phyloP scores from a whole-genome alignment of 2,888 invertebrate genomes.

The Troides oblongomaculatus region DNA sequence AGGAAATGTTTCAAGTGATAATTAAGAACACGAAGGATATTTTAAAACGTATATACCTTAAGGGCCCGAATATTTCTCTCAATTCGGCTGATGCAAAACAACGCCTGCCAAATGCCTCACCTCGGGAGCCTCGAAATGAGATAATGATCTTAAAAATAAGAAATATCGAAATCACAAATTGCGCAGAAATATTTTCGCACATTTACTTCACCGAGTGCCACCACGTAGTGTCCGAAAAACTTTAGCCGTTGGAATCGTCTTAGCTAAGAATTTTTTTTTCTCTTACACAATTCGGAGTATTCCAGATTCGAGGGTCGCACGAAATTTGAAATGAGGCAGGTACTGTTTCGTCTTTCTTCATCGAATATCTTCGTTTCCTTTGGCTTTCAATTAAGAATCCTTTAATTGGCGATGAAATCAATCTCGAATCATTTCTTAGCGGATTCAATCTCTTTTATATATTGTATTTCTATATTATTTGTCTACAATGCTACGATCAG shows the following conservation, averaged over 20 bases:
- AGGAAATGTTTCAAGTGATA: not conserved
- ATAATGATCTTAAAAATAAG: slow-evolving; percentile 29
- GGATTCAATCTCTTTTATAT: too few species aligned
- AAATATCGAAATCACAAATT: slow-evolving; percentile 28
- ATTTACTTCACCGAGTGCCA: slow-evolving; percentile 18
- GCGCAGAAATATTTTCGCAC: slow-evolving; percentile 28
- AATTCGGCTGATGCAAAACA: slow-evolving; percentile 20
- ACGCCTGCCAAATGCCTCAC: slow-evolving; percentile 21
- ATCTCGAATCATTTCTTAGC: not conserved
- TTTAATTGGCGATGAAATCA: slow-evolving; percentile 7
- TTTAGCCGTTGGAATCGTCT: slow-evolving; percentile 14
- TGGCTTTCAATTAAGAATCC: not conserved
- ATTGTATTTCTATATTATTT: too few species aligned
- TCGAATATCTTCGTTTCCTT: not conserved
- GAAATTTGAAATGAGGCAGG: slow-evolving; percentile 17
- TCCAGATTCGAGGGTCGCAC: slow-evolving; percentile 13
- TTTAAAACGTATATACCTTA: slow-evolving; percentile 1
- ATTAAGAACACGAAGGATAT: not conserved
- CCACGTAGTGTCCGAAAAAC: slow-evolving; percentile 27
- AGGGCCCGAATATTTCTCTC: slow-evolving; percentile 7
- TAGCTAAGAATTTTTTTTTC: slow-evolving; percentile 14
- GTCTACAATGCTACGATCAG: too few species aligned
- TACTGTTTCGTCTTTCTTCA: slow-evolving; percentile 2
- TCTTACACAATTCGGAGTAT: slow-evolving; percentile 15
- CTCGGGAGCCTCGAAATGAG: slow-evolving; percentile 13